phyloP scores from a whole-genome alignment of 2,797 vertebrate species.

The Cyprinella venusta region DNA sequence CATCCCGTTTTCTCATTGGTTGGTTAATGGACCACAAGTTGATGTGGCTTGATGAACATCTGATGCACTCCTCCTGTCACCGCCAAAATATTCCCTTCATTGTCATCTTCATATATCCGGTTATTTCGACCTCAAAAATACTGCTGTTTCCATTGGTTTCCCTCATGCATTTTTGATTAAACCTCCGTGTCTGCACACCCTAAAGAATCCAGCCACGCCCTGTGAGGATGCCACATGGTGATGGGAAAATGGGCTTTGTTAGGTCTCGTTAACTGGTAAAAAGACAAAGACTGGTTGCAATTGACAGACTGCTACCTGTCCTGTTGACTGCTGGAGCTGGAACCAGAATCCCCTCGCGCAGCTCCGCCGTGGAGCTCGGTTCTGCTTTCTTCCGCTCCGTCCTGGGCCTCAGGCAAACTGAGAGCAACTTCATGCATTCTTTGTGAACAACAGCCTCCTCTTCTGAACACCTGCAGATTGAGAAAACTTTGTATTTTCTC shows the following conservation, averaged over 20 bases:
- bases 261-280: slow-evolving; percentile 47
- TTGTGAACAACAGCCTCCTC: not conserved
- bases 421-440: slow-evolving; percentile 9
- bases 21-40: not conserved
- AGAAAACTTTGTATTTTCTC: not conserved
- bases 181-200: slow-evolving; percentile 56
- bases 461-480: slow-evolving; percentile 43
- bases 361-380: not conserved
- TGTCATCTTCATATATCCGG: slow-evolving; percentile 43
- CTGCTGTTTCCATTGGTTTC: slow-evolving; percentile 5
- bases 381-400: slow-evolving; percentile 22
- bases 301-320: slow-evolving; percentile 22
- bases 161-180: slow-evolving; percentile 45
- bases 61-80: not conserved
- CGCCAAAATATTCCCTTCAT: slow-evolving; percentile 40
- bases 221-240: slow-evolving; percentile 42
- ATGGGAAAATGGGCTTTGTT: slow-evolving; percentile 47
- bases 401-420: not conserved
- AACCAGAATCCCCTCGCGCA: slow-evolving; percentile 18
- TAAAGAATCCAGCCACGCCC: slow-evolving; percentile 50
- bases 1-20: slow-evolving; percentile 39
- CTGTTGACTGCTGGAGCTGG: not conserved
- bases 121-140: slow-evolving; percentile 25
- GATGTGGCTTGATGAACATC: slow-evolving; percentile 20
- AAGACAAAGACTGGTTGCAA: slow-evolving; percentile 38